Percentiles rank a stretch among this genome's conserved stretches.
These are phyloP conservation scores for Sciurus niger DNA, from an alignment of 2,113 vertebrate species.

Conservation along the genomic window DNA sequence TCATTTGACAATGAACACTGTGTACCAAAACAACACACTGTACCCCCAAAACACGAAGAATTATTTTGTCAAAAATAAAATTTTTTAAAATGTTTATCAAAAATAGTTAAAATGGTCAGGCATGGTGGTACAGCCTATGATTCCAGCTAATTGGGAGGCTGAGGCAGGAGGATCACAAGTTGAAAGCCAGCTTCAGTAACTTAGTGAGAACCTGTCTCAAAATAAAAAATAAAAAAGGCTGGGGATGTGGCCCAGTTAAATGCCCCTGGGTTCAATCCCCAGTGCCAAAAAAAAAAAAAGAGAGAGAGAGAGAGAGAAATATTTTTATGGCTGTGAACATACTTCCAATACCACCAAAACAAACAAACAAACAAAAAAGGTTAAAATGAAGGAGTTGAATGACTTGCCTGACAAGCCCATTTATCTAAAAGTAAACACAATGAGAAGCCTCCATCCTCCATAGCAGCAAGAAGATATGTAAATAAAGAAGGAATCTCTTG, in stretches of 20 bases:
- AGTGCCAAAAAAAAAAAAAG: neutral
- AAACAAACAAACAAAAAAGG: neutral
- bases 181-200: too few relatives aligned
- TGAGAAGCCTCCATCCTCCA: neutral
- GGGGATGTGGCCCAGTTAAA: too few relatives aligned
- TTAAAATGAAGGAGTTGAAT: neutral
- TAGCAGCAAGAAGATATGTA: neutral
- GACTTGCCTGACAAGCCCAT: neutral
- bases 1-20: neutral
- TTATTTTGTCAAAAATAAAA: neutral
- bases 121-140: too few relatives aligned
- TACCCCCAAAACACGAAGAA: neutral
- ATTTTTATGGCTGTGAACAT: too few relatives aligned
- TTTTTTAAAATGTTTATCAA: neutral
- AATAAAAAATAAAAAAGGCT: too few relatives aligned
- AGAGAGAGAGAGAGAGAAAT: too few relatives aligned
- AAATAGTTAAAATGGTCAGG: neutral
- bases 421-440: neutral
- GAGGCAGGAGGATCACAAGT: too few relatives aligned
- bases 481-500: neutral
- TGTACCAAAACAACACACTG: neutral
- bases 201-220: too few relatives aligned
- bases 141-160: too few relatives aligned
- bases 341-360: too few relatives aligned
- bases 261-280: too few relatives aligned